phyloP scores from a whole-genome alignment of 1,140 invertebrate genomes.

The Capitella teleta region DNA sequence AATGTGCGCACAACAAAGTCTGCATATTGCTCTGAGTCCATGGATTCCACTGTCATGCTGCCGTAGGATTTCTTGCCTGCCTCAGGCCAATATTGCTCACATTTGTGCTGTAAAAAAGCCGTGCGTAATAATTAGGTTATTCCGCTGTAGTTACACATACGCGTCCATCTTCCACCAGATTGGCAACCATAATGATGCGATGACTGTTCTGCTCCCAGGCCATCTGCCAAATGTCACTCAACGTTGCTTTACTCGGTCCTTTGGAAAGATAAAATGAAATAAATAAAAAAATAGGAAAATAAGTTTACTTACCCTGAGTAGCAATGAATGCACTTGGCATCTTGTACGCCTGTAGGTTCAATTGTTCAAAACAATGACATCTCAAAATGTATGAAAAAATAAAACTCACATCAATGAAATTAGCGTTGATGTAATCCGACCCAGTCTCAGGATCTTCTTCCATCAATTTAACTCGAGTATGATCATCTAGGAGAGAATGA shows the following conservation, averaged over 20 bases:
- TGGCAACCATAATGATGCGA: constrained; percentile 17
- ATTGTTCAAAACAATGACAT: neutral
- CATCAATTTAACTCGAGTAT: constrained; percentile 75
- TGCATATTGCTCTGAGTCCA: constrained; percentile 81
- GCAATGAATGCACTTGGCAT: constrained; percentile 8
- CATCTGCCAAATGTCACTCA: constrained; percentile 12
- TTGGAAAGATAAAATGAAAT: neutral
- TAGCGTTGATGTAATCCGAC: constrained; percentile 88
- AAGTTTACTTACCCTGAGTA: constrained; percentile 7
- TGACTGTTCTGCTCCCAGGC: constrained; percentile 8
- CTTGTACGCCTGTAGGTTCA: constrained; percentile 8
- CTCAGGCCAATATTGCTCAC: constrained; percentile 93
- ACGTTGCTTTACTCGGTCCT: constrained; percentile 9
- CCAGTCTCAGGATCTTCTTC: constrained; percentile 49
- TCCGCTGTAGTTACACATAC: neutral
- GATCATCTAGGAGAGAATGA: constrained; percentile 64
- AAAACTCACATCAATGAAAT: constrained; percentile 71
- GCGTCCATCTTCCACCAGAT: constrained; percentile 18
- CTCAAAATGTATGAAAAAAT: constrained; percentile 34
- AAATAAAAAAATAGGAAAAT: neutral
- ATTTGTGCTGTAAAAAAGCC: constrained; percentile 63
- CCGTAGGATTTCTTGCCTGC: constrained; percentile 80
- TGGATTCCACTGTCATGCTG: constrained; percentile 71
- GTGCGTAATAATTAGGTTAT: neutral
- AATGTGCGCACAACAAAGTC: constrained; percentile 85